Evolutionary conservation across 1,140 invertebrate species (phyloP), one percentile per base, ranked within the genome.

Genomic region (Chlorops oryzae): DNA sequence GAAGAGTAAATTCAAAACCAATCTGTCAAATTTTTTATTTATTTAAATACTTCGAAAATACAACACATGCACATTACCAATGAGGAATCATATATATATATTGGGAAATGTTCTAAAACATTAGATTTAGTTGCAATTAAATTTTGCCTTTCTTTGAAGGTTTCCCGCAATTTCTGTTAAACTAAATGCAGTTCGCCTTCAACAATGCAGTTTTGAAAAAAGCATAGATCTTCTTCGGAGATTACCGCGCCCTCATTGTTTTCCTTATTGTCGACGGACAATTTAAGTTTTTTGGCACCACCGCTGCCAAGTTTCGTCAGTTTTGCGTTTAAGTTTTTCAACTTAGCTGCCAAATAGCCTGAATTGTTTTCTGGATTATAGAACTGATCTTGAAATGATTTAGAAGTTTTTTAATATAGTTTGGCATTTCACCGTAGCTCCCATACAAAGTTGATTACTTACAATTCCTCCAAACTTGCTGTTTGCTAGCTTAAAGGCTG

Each of bases 181-280:
- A 37, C 34, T 18, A 37, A 18, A 7, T 37, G 5, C 34, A 37
- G 34, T 37, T 37, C 34, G 34, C 18, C 34, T 37, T 5, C 12
- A 37, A 37, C 34, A 6, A 37, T 37, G 34, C 34, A 37, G 34
- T 37, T 37, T 37, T 37, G 34, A 37, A 37, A 37, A 37, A 37
- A 37, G 12, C 12, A 18, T 15, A 3, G 34, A 37, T 37, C 34
- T 37, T 37, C 34, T 37, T 7, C 34, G 18, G 34, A 37, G 18
- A 37, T 37, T 37, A 37, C 34, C 34, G 5, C 34, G 5, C 12
- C 12, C n/a, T 37, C 12, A 37, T 37, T 18, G 34, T 18, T 37
- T 37, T 37, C 34, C 34, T 37, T 37, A 18, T 37, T 12, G 34
- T 15, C 34, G n/a, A 15, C 34, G 12, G 34, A 37, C 12, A 37